Evolutionary conservation across 2,888 invertebrate genomes (phyloP).

Genomic region (Agrilus cyanescens): DNA sequence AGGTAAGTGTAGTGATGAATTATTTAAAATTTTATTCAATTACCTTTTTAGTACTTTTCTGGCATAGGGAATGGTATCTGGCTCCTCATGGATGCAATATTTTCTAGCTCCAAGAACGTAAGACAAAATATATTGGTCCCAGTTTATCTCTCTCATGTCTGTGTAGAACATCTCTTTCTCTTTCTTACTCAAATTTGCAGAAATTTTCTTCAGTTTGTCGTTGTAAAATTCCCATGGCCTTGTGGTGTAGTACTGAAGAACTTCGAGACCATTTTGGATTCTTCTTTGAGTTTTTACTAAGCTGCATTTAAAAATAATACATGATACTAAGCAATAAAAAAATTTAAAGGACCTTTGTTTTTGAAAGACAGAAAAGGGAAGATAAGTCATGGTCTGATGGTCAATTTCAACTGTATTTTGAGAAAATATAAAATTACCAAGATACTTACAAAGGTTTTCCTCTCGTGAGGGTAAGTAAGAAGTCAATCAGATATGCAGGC

Average conservation of each 20-base stretch:
- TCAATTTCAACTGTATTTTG: too few species aligned
- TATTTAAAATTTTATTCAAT: slow-evolving; percentile 20
- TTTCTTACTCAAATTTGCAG: slow-evolving; percentile 37
- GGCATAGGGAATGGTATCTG: slow-evolving; percentile 61
- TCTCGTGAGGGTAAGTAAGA: slow-evolving; percentile 50
- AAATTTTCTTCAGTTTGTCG: slow-evolving; percentile 45
- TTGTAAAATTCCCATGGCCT: slow-evolving; percentile 70
- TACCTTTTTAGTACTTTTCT: slow-evolving; percentile 49
- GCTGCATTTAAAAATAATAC: slow-evolving; percentile 31
- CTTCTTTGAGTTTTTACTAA: slow-evolving; percentile 52
- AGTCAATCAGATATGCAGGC: slow-evolving; percentile 69
- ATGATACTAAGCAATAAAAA: not conserved
- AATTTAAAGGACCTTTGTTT: not conserved
- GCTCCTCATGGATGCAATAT: slow-evolving; percentile 74
- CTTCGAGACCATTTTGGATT: slow-evolving; percentile 47
- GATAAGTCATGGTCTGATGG: too few species aligned
- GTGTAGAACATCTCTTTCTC: slow-evolving; percentile 53
- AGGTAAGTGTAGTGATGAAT: slow-evolving; percentile 4
- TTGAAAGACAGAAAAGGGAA: too few species aligned
- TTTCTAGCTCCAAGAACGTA: slow-evolving; percentile 76
- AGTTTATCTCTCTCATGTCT: slow-evolving; percentile 40
- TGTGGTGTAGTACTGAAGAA: slow-evolving; percentile 70
- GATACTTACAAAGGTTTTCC: slow-evolving; percentile 67
- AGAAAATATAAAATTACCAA: not conserved
- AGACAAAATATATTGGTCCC: slow-evolving; percentile 52